Evolutionary conservation across 2,888 invertebrate genomes (phyloP), one percentile per base, ranked within the genome.

Genomic region (Drosophila prolongata): DNA sequence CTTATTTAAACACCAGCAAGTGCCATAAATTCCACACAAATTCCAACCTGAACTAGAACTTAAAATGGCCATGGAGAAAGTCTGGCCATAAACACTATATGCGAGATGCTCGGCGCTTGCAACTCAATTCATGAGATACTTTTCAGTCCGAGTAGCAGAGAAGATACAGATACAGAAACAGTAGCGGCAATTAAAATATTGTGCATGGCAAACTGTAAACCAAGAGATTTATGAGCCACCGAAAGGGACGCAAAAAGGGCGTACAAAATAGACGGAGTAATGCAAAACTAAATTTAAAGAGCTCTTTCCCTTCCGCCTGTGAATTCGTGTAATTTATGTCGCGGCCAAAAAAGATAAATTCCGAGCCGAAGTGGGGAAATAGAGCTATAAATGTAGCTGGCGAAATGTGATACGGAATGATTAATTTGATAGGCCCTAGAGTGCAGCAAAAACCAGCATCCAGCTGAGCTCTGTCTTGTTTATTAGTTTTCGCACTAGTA

Each of bases 351-450:
- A 85, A 76, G 68, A 82, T 87, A 85, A 87, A 83, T 83, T 82
- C 74, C 76, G 53, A 35, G 16, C 35, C 62, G 61, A 73, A 82
- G 81, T 80, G 79, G 54, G 47, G 65, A 59, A 73, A 84, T 84
- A 86, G 86, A 85, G 88, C 88, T 85, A 87, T 82, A 87, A 83
- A 87, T 86, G 83, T 61, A 72, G 53, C 75, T 83, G 82, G 79
- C 86, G 86, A 83, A 87, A 83, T 87, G 83, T 70, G 88, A 84
- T 87, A 87, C 80, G 71, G 80, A 72, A 79, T 84, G 88, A 87
- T 87, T 82, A 85, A 83, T 87, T 78, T 82, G 86, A 85, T 83
- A 75, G 88, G 77, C 74, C 76, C 75, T 81, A 47, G 43, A 56
- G 66, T 27, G 38, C 55, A 11, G 52, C 30, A 40, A 53, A 47